phyloP scores from a whole-genome alignment of 2,888 invertebrate species.

The Arrhopalites spinosus region DNA sequence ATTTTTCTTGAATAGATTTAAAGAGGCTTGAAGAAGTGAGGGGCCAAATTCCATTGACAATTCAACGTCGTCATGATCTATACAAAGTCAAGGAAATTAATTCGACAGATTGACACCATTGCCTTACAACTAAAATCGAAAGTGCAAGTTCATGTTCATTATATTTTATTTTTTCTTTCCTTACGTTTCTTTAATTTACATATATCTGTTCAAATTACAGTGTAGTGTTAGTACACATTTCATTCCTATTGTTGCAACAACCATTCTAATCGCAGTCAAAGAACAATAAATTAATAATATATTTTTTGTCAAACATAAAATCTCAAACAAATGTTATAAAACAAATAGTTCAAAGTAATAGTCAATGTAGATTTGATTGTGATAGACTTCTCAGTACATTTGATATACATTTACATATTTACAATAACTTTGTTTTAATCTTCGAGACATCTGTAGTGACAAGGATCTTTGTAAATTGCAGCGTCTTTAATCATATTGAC shows the following conservation, averaged over 20 bases:
- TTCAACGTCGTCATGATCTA: constrained; percentile 75
- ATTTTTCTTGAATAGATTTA: constrained; percentile 68
- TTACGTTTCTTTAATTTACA: neutral
- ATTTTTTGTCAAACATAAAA: neutral
- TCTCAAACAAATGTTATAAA: neutral
- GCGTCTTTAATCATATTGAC: constrained; percentile 48
- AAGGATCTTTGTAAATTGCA: constrained; percentile 49
- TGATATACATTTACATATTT: no score
- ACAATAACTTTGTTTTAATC: no score
- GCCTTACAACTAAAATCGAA: constrained; percentile 29
- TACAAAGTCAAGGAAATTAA: constrained; percentile 63
- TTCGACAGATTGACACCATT: neutral
- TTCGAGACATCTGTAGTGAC: constrained; percentile 41
- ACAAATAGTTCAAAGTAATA: no score
- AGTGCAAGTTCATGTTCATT: neutral
- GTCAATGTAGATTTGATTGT: no score
- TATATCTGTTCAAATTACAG: neutral
- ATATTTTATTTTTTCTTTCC: neutral
- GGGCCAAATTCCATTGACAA: constrained; percentile 78
- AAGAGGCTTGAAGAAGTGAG: constrained; percentile 74
- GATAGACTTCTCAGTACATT: no score
- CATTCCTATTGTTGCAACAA: neutral
- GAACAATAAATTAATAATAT: neutral
- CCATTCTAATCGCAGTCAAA: neutral
- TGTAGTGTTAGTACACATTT: no score